A percentile compares a stretch with the other conserved stretches of the same genome.
phyloP scores from a whole-genome alignment of 2,797 vertebrate genomes.

The Odontamblyopus lacepedii region DNA sequence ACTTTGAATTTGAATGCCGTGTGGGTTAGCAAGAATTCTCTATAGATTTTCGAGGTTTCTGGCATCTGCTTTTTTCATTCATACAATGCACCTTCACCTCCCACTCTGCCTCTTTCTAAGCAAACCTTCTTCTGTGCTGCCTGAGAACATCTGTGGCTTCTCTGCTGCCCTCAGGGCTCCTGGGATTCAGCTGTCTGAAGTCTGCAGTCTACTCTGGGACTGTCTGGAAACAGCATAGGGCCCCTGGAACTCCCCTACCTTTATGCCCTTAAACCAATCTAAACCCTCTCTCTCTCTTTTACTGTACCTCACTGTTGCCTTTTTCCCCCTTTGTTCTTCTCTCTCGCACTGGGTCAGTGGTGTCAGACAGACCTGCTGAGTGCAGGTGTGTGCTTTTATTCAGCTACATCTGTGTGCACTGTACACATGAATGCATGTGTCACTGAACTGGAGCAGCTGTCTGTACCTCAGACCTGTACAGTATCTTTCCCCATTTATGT shows the following conservation, averaged over 20 bases:
- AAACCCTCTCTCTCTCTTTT: slow-evolving; percentile 64
- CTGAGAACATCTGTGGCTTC: slow-evolving; percentile 79
- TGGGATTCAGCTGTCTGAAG: slow-evolving; percentile 75
- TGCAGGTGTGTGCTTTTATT: slow-evolving; percentile 78
- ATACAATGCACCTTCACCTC: slow-evolving; percentile 68
- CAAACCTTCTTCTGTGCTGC: slow-evolving; percentile 65
- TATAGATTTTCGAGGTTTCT: slow-evolving; percentile 66
- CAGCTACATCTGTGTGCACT: slow-evolving; percentile 56
- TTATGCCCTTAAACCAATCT: slow-evolving; percentile 77
- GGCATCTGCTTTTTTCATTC: slow-evolving; percentile 61
- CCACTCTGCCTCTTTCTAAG: slow-evolving; percentile 62
- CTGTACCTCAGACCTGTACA: slow-evolving; percentile 36
- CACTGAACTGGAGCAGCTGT: slow-evolving; percentile 47
- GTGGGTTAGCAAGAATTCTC: slow-evolving; percentile 41
- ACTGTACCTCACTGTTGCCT: slow-evolving; percentile 59
- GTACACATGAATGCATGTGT: slow-evolving; percentile 55
- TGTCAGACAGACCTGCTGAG: slow-evolving; percentile 82
- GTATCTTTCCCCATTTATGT: slow-evolving; percentile 18
- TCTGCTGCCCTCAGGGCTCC: slow-evolving; percentile 72
- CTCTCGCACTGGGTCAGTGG: slow-evolving; percentile 65
- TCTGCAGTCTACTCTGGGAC: slow-evolving; percentile 73
- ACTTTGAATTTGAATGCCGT: slow-evolving; percentile 40
- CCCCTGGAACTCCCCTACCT: slow-evolving; percentile 69
- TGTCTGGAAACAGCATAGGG: slow-evolving; percentile 76
- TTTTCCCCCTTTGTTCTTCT: slow-evolving; percentile 60